A percentile compares a stretch with the other conserved stretches of the same genome.
These are phyloP conservation scores for Lordiphosa clarofinis DNA, from an alignment of 1,140 invertebrate species.

Conservation along the genomic window DNA sequence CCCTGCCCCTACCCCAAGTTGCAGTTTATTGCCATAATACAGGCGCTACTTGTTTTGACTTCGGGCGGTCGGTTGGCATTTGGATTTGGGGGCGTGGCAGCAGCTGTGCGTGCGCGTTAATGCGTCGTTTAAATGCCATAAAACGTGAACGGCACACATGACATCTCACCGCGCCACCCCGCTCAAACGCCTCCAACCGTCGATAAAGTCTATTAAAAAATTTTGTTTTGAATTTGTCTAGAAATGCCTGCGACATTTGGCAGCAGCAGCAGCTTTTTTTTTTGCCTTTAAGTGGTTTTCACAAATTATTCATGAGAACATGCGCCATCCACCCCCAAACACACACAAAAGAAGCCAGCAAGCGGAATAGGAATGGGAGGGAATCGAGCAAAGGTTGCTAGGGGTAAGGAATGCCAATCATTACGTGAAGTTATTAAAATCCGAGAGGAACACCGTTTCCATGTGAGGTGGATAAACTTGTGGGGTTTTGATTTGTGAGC, in stretches of 20 bases:
- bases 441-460: conserved; percentile 1
- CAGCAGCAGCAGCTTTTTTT: conserved; percentile 7
- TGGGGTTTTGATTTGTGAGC: background rate
- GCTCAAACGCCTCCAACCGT: conserved; percentile 5
- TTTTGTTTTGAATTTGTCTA: conserved; percentile 71
- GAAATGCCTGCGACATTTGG: conserved; percentile 59
- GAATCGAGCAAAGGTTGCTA: conserved; percentile 13
- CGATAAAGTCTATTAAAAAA: conserved; percentile 66
- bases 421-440: conserved; percentile 15
- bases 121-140: conserved; percentile 76
- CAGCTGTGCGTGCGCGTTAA: conserved; percentile 73
- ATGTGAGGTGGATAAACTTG: conserved; percentile 2
- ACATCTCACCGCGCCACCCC: conserved; percentile 2
- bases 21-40: conserved; percentile 73
- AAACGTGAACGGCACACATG: conserved; percentile 65
- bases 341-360: conserved; percentile 9
- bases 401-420: conserved; percentile 7
- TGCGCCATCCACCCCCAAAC: conserved; percentile 4
- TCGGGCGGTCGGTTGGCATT: conserved; percentile 8
- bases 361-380: background rate
- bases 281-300: conserved; percentile 65
- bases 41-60: conserved; percentile 46
- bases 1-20: conserved; percentile 19
- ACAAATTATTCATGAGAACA: conserved; percentile 72
- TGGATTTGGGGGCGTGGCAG: conserved; percentile 42